Percentiles rank a stretch among this genome's conserved stretches.
phyloP scores from a whole-genome alignment of 2,888 invertebrate species.

The Sarcophaga caerulescens region DNA sequence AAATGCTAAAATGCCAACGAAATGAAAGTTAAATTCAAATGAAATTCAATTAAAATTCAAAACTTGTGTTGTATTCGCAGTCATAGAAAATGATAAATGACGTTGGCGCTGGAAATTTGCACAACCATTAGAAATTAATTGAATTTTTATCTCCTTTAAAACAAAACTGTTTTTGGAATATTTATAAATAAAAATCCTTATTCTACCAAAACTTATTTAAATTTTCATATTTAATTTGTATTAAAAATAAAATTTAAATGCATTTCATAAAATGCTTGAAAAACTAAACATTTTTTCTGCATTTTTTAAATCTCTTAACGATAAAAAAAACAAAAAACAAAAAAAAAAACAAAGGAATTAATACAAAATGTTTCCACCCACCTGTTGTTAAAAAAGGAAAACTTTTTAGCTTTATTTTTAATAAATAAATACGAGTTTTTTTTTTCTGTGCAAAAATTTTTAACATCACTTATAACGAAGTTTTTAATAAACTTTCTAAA shows the following conservation, averaged over 20 bases:
- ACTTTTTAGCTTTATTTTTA: not conserved
- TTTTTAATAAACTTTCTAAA: not conserved
- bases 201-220: too few relatives aligned
- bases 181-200: too few relatives aligned
- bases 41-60: slow-evolving; percentile 50
- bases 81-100: slow-evolving; percentile 46
- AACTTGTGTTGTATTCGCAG: slow-evolving; percentile 32
- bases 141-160: not conserved
- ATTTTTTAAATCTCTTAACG: not conserved
- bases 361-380: not conserved
- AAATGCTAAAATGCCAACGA: not conserved
- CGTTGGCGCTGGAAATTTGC: not conserved
- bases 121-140: not conserved
- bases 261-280: too few relatives aligned
- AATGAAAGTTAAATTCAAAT: not conserved
- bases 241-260: too few relatives aligned
- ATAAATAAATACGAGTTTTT: not conserved
- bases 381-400: not conserved
- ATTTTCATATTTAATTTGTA: not conserved
- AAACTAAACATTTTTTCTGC: not conserved
- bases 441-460: not conserved
- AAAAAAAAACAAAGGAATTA: not conserved
- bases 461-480: not conserved
- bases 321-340: too few relatives aligned
- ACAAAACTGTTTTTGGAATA: too few relatives aligned